Conservation (phyloP, 2,888 invertebrate genomes). For the Lasioglossum morio region DNA sequence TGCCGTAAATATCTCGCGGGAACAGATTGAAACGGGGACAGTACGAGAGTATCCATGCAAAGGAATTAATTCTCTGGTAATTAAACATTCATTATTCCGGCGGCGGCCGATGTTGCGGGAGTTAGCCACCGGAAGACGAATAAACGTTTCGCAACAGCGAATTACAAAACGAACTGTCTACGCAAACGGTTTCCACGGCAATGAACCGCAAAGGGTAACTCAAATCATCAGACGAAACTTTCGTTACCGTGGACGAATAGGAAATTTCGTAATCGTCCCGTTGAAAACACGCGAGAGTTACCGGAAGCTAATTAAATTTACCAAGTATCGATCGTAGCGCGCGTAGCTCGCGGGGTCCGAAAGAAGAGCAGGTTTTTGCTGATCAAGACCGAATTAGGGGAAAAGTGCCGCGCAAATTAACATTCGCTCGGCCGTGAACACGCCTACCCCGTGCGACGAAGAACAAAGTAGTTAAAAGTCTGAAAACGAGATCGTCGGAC, state of each 20-base stretch:
- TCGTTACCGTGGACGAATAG: constrained; percentile 34
- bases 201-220: constrained; percentile 1
- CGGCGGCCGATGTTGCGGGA: not conserved
- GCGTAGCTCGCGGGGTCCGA: not conserved
- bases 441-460: not conserved
- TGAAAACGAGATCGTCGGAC: not conserved
- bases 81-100: constrained; percentile 3
- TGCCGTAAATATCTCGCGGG: not conserved
- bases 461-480: not conserved
- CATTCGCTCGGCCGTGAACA: not conserved
- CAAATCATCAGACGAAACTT: constrained; percentile 15
- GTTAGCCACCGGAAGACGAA: not conserved
- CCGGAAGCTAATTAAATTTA: constrained; percentile 49
- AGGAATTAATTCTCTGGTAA: not conserved
- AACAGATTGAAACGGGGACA: not conserved
- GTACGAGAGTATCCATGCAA: not conserved
- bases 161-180: not conserved
- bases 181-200: not conserved
- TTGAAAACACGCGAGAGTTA: constrained; percentile 22
- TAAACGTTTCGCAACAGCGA: constrained; percentile 13
- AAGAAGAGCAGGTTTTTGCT: not conserved
- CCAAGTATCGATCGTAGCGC: constrained; percentile 25
- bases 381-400: constrained; percentile 4
- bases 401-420: constrained; percentile 23
- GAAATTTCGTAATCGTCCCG: constrained; percentile 45